phyloP scores from a whole-genome alignment of 2,888 invertebrate species.

The Lasioglossum marginatum region DNA sequence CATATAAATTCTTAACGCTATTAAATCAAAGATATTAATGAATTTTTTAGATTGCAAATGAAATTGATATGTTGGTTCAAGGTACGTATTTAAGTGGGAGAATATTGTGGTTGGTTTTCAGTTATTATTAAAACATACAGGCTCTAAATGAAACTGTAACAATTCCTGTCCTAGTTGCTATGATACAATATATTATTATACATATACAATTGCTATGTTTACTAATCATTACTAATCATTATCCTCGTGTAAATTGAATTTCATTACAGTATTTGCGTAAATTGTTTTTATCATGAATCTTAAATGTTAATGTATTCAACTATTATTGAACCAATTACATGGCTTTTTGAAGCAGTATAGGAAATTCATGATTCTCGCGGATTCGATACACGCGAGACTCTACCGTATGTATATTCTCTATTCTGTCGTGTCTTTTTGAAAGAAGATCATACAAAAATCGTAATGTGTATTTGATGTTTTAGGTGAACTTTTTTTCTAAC shows the following conservation, averaged over 20 bases:
- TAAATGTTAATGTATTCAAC: constrained; percentile 1
- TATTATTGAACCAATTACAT: neutral
- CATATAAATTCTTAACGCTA: neutral
- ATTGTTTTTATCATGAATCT: neutral
- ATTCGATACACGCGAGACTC: neutral
- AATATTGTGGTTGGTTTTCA: neutral
- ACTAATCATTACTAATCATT: neutral
- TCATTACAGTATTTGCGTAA: neutral
- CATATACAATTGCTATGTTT: no score
- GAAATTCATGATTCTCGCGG: neutral
- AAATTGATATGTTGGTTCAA: no score
- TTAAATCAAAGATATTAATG: neutral
- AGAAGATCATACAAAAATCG: no score
- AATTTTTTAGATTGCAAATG: neutral
- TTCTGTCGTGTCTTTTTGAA: no score
- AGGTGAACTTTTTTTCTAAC: no score
- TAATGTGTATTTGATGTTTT: no score
- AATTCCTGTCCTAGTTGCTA: no score
- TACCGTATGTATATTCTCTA: no score
- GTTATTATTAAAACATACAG: neutral
- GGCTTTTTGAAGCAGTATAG: neutral
- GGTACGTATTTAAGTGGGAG: no score
- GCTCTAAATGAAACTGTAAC: no score
- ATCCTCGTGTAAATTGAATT: neutral
- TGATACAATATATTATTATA: no score